A percentile compares a stretch with the other conserved stretches of the same genome.
These are phyloP conservation scores for Drosophila sulfurigaster DNA, from an alignment of 1,140 invertebrate species.

Conservation along the genomic window DNA sequence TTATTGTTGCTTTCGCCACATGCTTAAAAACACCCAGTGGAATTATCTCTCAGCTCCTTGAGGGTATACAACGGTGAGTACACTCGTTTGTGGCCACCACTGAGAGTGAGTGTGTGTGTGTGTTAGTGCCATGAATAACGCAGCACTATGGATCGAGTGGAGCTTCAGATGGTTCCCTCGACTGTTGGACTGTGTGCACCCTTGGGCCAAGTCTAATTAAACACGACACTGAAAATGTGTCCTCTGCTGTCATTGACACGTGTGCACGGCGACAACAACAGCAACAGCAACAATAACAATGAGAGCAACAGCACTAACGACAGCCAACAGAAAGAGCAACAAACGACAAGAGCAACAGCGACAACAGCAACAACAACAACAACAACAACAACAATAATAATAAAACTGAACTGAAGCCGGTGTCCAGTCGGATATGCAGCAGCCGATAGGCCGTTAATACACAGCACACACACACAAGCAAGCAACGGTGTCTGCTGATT, in stretches of 20 bases:
- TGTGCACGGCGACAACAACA: slow-evolving; percentile 53
- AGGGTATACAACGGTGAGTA: slow-evolving; percentile 14
- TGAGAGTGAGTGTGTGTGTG: not conserved
- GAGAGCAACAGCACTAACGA: slow-evolving; percentile 21
- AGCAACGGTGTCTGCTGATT: slow-evolving; percentile 62
- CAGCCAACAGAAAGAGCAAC: too few relatives aligned
- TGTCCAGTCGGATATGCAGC: slow-evolving; percentile 73
- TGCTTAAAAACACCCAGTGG: slow-evolving; percentile 1
- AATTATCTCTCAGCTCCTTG: not conserved
- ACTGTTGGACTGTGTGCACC: slow-evolving; percentile 49
- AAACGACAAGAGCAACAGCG: slow-evolving; percentile 3
- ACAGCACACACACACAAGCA: slow-evolving; percentile 39
- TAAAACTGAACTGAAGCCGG: slow-evolving; percentile 55
- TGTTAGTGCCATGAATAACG: slow-evolving; percentile 33
- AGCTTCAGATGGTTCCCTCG: slow-evolving; percentile 9
- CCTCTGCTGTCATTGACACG: slow-evolving; percentile 75
- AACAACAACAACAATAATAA: slow-evolving; percentile 60
- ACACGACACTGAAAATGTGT: slow-evolving; percentile 79
- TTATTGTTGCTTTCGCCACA: not conserved
- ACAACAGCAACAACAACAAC: slow-evolving; percentile 44
- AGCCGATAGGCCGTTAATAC: slow-evolving; percentile 78
- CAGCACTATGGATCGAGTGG: slow-evolving; percentile 34
- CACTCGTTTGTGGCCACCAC: slow-evolving; percentile 1
- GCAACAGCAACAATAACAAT: slow-evolving; percentile 36
- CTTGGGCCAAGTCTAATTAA: slow-evolving; percentile 76